A percentile compares a stretch with the other conserved stretches of the same genome.
These are phyloP conservation scores for Lophochroa leadbeateri DNA, from an alignment of 2,113 vertebrate genomes.

Conservation along the genomic window DNA sequence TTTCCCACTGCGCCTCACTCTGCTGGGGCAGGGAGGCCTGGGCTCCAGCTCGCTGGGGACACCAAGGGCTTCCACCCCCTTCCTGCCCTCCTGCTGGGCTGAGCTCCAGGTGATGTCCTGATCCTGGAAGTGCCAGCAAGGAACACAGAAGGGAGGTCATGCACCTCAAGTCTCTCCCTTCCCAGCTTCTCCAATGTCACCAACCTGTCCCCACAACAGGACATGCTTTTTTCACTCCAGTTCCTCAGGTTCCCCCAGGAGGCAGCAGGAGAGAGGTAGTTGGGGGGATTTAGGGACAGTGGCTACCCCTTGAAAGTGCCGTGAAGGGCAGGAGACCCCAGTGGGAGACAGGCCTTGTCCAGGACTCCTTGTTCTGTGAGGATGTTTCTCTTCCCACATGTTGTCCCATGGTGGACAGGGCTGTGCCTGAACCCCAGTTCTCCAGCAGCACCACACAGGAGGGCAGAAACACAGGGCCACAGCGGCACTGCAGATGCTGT, in stretches of 20 bases:
- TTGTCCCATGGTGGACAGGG: background rate
- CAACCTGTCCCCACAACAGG: background rate
- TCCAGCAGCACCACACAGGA: background rate
- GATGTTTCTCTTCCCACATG: rapidly evolving
- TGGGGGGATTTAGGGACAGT: background rate
- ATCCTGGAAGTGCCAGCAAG: background rate
- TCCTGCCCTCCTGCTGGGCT: background rate
- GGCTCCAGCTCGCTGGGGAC: background rate
- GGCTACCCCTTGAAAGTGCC: background rate
- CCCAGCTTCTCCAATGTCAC: background rate
- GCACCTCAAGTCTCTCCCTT: background rate
- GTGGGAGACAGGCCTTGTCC: background rate
- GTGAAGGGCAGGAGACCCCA: background rate
- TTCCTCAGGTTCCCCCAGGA: background rate
- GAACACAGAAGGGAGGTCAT: background rate
- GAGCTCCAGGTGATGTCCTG: background rate
- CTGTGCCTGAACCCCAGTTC: background rate
- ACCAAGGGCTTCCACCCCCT: background rate
- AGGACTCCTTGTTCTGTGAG: background rate
- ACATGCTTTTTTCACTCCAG: background rate
- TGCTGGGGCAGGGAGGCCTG: background rate
- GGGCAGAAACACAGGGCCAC: background rate
- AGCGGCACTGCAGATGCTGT: background rate
- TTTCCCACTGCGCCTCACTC: background rate
- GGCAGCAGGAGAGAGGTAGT: background rate